phyloP scores from a whole-genome alignment of 2,888 invertebrate species.

The Maniola hyperantus region DNA sequence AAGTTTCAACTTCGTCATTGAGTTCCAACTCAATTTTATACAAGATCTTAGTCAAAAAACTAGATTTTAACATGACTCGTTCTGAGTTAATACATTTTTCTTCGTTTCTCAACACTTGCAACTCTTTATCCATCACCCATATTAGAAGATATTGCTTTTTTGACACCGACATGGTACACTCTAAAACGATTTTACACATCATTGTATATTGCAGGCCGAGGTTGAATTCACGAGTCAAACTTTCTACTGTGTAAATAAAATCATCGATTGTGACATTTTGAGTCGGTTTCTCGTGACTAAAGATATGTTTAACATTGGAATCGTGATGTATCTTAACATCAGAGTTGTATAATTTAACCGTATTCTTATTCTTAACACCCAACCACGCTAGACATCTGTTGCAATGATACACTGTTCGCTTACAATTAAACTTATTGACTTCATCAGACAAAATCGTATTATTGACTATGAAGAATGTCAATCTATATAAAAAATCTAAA shows the following conservation, averaged over 20 bases:
- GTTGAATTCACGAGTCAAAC: constrained; percentile 74
- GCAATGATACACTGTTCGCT: constrained; percentile 78
- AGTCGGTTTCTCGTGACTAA: constrained; percentile 52
- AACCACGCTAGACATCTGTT: constrained; percentile 83
- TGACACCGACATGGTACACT: constrained; percentile 66
- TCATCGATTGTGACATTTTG: constrained; percentile 68
- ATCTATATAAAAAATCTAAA: constrained; percentile 82
- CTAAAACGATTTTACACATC: constrained; percentile 81
- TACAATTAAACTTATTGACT: constrained; percentile 69
- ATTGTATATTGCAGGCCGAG: constrained; percentile 75
- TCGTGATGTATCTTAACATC: constrained; percentile 72
- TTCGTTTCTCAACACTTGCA: constrained; percentile 73
- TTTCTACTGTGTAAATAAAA: constrained; percentile 79
- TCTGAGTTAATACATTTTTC: constrained; percentile 53
- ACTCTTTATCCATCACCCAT: constrained; percentile 84
- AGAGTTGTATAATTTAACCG: constrained; percentile 82
- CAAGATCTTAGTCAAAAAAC: constrained; percentile 81
- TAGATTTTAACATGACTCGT: constrained; percentile 65
- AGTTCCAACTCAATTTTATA: constrained; percentile 75
- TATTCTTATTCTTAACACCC: constrained; percentile 70
- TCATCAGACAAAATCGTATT: constrained; percentile 64
- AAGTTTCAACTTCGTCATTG: constrained; percentile 73
- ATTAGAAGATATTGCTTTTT: constrained; percentile 80
- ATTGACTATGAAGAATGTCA: constrained; percentile 81
- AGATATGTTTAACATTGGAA: constrained; percentile 51